Conservation (phyloP, 2,797 vertebrate species). For the Phaenicophaeus curvirostris region DNA sequence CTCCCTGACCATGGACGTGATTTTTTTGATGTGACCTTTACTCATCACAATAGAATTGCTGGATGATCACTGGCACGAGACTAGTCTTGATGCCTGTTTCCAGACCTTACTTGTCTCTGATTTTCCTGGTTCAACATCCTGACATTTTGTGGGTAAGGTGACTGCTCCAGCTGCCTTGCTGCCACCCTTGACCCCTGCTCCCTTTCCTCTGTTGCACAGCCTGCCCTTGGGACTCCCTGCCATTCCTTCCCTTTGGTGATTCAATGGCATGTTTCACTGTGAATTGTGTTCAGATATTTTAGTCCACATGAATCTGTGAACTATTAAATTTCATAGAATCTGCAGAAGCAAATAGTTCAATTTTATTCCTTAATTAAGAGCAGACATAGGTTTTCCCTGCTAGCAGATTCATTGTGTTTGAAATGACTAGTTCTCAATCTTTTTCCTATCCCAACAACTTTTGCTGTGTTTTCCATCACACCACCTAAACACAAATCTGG, state of each 20-base stretch:
- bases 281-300: background rate
- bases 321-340: background rate
- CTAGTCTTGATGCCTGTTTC: background rate
- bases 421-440: background rate
- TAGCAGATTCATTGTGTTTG: background rate
- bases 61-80: background rate
- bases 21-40: background rate
- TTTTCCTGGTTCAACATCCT: background rate
- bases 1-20: background rate
- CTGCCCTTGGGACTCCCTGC: background rate
- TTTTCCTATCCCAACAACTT: background rate
- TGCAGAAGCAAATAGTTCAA: background rate
- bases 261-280: background rate
- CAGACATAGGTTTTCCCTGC: background rate
- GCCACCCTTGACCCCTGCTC: rapidly evolving
- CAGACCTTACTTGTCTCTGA: background rate
- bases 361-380: background rate
- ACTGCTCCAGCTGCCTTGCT: background rate
- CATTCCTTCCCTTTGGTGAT: rapidly evolving
- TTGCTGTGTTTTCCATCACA: background rate
- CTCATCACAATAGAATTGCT: background rate
- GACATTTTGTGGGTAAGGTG: background rate
- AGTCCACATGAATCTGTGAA: background rate
- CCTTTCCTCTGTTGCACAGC: background rate
- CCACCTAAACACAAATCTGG: background rate